Conservation (phyloP, 2,113 vertebrate genomes). For the Zeus faber region DNA sequence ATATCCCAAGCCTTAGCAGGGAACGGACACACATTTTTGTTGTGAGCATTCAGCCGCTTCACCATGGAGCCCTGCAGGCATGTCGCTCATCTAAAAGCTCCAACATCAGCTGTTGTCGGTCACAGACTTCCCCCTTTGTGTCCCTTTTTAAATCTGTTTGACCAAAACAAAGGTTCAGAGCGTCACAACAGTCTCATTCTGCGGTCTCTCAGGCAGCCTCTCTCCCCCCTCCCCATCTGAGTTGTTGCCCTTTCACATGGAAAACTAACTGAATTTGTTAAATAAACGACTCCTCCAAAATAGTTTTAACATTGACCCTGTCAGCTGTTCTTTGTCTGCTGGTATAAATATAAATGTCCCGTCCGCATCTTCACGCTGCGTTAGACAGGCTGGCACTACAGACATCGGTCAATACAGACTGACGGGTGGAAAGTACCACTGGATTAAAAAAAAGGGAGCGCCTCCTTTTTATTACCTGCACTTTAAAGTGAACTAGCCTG, state of each 20-base stretch:
- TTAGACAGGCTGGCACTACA: constrained; percentile 24
- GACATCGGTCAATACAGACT: constrained; percentile 29
- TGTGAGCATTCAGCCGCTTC: constrained; percentile 51
- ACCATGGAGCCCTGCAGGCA: constrained; percentile 69
- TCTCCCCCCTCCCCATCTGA: constrained; percentile 3
- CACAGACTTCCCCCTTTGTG: constrained; percentile 55
- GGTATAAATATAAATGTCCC: constrained; percentile 48
- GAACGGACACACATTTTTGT: constrained; percentile 39
- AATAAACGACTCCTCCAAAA: constrained; percentile 35
- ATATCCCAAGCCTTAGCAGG: constrained; percentile 38
- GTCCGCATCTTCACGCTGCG: constrained; percentile 27
- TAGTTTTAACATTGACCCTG: constrained; percentile 35
- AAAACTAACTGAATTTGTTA: constrained; percentile 39
- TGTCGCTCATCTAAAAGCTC: constrained; percentile 44
- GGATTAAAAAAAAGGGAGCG: constrained; percentile 27
- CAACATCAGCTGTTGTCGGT: constrained; percentile 60
- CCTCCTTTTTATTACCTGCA: neutral
- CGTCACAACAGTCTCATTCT: constrained; percentile 45
- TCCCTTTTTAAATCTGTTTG: constrained; percentile 60
- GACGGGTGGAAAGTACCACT: constrained; percentile 14
- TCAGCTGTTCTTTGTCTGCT: constrained; percentile 46
- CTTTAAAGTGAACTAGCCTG: neutral
- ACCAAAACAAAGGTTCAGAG: constrained; percentile 64
- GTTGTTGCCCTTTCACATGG: constrained; percentile 41
- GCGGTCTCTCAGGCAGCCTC: constrained; percentile 11